phyloP scores from a whole-genome alignment of 2,888 invertebrate genomes.

The Calliscelio sp. region DNA sequence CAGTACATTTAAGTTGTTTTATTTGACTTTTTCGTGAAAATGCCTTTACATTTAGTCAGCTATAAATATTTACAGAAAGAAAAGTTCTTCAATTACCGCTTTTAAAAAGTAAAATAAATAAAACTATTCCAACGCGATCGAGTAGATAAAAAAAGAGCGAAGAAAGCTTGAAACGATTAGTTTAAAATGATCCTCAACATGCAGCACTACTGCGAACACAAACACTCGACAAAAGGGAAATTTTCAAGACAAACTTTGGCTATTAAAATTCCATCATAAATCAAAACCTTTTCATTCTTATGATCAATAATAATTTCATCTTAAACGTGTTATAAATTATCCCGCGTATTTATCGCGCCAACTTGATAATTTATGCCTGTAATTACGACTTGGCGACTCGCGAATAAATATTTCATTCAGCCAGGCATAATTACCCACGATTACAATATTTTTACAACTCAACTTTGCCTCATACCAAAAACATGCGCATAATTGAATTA shows the following conservation, averaged over 20 bases:
- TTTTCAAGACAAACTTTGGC: constrained; percentile 20
- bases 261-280: constrained; percentile 21
- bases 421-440: background rate
- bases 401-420: constrained; percentile 6
- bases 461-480: background rate
- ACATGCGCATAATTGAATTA: background rate
- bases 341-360: background rate
- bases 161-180: constrained; percentile 7
- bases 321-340: constrained; percentile 23
- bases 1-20: too few species aligned
- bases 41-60: too few species aligned
- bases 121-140: too few species aligned
- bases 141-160: background rate
- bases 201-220: background rate
- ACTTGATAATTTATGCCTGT: constrained; percentile 25
- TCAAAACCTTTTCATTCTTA: constrained; percentile 15
- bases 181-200: constrained; percentile 5
- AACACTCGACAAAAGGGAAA: constrained; percentile 17
- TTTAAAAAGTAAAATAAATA: too few species aligned
- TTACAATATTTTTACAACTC: background rate
- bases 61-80: too few species aligned
- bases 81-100: too few species aligned
- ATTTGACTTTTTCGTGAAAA: too few species aligned
- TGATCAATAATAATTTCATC: constrained; percentile 34
- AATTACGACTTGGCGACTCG: background rate